Percentiles rank a stretch among this genome's conserved stretches.
These are phyloP conservation scores for Hycleus cichorii DNA, from an alignment of 1,140 invertebrate genomes.

Conservation along the genomic window DNA sequence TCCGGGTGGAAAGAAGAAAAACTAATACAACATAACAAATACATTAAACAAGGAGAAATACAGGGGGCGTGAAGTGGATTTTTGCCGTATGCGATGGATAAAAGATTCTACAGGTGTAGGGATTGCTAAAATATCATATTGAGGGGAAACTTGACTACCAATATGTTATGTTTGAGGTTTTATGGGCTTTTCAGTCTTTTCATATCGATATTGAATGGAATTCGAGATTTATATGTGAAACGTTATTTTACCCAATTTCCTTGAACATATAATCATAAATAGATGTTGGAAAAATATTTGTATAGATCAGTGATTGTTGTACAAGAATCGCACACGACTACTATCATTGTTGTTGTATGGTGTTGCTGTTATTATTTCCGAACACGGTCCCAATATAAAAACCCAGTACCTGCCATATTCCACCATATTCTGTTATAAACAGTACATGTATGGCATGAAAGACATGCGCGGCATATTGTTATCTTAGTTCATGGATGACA, in stretches of 20 bases:
- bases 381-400: slow-evolving; percentile 15
- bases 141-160: slow-evolving; percentile 25
- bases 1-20: background rate
- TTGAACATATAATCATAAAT: slow-evolving; percentile 2
- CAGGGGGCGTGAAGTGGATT: background rate
- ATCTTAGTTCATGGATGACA: slow-evolving; percentile 10
- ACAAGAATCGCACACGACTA: background rate
- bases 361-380: slow-evolving; percentile 10
- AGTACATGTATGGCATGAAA: slow-evolving; percentile 16
- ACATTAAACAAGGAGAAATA: background rate
- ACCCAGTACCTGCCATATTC: slow-evolving; percentile 11
- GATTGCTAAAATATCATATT: slow-evolving; percentile 34
- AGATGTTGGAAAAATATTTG: slow-evolving; percentile 1
- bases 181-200: slow-evolving; percentile 25
- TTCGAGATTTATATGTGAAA: slow-evolving; percentile 21
- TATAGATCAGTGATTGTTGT: background rate
- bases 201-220: slow-evolving; percentile 29
- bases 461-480: slow-evolving; percentile 21
- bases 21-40: background rate
- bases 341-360: background rate
- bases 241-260: background rate
- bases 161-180: slow-evolving; percentile 28
- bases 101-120: slow-evolving; percentile 32
- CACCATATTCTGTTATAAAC: background rate
- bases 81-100: slow-evolving; percentile 8